Conservation (phyloP, 2,888 invertebrate species). For the Fragum sueziense region DNA sequence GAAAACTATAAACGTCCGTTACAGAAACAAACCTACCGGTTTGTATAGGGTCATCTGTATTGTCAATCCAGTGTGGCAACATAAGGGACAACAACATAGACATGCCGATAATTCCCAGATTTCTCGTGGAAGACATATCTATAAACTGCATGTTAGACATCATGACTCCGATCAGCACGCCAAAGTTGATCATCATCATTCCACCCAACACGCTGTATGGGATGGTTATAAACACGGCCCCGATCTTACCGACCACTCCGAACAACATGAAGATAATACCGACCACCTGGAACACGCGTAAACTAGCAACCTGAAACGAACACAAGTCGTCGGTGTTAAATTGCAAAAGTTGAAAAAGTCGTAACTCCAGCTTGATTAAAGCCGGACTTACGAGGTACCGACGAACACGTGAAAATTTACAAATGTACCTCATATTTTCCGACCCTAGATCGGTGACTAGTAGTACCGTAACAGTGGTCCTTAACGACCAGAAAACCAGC, state of each 20-base stretch:
- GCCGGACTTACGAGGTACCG: too few species aligned
- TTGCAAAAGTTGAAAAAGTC: too few species aligned
- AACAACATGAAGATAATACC: slow-evolving; percentile 80
- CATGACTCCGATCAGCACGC: slow-evolving; percentile 69
- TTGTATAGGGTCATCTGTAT: slow-evolving; percentile 51
- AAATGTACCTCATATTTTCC: too few species aligned
- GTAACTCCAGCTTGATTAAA: too few species aligned
- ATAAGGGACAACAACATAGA: slow-evolving; percentile 91
- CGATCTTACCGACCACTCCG: slow-evolving; percentile 81
- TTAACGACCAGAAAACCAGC: too few species aligned
- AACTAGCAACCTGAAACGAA: slow-evolving; percentile 79
- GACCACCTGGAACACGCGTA: slow-evolving; percentile 80
- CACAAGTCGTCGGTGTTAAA: too few species aligned
- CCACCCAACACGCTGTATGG: slow-evolving; percentile 82
- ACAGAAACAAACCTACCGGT: slow-evolving; percentile 79
- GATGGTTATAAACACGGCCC: slow-evolving; percentile 82
- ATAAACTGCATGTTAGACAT: slow-evolving; percentile 82
- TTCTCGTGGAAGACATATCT: slow-evolving; percentile 90
- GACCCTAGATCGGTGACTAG: too few species aligned
- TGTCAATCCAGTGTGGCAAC: slow-evolving; percentile 68
- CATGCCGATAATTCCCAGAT: slow-evolving; percentile 93
- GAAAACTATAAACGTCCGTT: too few species aligned
- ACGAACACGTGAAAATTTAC: too few species aligned
- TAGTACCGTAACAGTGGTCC: too few species aligned
- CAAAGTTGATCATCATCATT: slow-evolving; percentile 66